Conservation (phyloP, 2,113 vertebrate genomes). For the Tychaedon coryphoeus region DNA sequence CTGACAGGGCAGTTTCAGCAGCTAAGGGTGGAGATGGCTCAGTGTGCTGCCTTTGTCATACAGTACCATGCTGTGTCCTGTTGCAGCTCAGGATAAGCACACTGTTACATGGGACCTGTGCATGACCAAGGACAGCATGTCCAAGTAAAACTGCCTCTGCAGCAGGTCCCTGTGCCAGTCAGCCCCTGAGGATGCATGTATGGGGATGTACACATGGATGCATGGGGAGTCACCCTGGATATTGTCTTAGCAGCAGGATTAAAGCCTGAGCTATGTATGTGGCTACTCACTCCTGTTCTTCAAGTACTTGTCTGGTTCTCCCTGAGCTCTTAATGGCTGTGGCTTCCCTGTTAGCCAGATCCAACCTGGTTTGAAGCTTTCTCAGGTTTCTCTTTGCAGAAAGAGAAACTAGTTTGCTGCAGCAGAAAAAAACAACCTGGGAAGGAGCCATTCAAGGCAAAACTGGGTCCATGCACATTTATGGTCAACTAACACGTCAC, state of each 20-base stretch:
- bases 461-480: neutral
- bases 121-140: neutral
- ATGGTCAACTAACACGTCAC: conserved; percentile 7
- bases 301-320: neutral
- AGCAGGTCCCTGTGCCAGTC: accelerated
- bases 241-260: neutral
- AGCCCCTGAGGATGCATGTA: neutral
- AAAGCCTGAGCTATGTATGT: neutral
- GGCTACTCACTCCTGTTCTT: neutral
- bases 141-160: neutral
- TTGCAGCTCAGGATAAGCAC: neutral
- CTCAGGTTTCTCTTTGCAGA: neutral
- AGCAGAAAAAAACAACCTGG: neutral
- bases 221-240: neutral
- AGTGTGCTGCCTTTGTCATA: neutral
- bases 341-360: neutral
- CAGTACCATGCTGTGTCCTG: accelerated
- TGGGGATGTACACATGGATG: neutral
- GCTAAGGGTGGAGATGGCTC: neutral
- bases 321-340: neutral
- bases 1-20: neutral
- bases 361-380: neutral
- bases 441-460: neutral
- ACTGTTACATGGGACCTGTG: neutral
- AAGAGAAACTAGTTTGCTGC: neutral